phyloP scores from a whole-genome alignment of 1,140 invertebrate species.

The Ceratina japonica region DNA sequence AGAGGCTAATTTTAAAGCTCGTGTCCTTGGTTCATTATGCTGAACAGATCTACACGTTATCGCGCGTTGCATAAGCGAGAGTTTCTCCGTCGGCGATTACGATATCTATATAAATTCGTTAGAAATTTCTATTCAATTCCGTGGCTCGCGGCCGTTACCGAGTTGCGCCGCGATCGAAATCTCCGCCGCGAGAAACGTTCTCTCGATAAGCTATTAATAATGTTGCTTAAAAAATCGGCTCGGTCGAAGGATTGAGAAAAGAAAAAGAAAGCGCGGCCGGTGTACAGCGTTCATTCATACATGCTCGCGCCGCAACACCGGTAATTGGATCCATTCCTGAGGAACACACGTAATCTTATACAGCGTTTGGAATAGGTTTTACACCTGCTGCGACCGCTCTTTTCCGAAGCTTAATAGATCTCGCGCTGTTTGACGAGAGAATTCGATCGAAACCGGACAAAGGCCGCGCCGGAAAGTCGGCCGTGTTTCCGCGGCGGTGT shows the following conservation, averaged over 20 bases:
- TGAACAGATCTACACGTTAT: background rate
- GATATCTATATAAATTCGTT: background rate
- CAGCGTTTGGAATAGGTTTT: background rate
- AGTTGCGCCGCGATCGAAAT: background rate
- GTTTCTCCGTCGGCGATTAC: background rate
- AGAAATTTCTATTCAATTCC: background rate
- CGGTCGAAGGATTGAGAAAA: background rate
- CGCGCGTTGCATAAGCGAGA: constrained; percentile 14
- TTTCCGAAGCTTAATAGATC: constrained; percentile 2
- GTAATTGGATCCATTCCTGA: constrained; percentile 37
- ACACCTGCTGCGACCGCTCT: constrained; percentile 3
- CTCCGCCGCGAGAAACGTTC: background rate
- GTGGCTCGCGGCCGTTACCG: background rate
- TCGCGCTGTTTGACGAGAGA: background rate
- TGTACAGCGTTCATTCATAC: constrained; percentile 12
- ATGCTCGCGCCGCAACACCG: background rate
- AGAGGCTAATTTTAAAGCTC: constrained; percentile 31
- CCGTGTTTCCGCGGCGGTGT: background rate
- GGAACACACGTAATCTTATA: constrained; percentile 7
- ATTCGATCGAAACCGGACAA: background rate
- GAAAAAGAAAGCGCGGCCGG: background rate
- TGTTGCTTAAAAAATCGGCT: background rate
- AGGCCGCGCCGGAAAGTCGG: background rate
- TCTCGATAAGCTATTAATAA: constrained; percentile 18
- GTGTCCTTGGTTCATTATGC: constrained; percentile 37